Evolutionary conservation across 1,140 invertebrate genomes (phyloP).

Genomic region (Plodia interpunctella): DNA sequence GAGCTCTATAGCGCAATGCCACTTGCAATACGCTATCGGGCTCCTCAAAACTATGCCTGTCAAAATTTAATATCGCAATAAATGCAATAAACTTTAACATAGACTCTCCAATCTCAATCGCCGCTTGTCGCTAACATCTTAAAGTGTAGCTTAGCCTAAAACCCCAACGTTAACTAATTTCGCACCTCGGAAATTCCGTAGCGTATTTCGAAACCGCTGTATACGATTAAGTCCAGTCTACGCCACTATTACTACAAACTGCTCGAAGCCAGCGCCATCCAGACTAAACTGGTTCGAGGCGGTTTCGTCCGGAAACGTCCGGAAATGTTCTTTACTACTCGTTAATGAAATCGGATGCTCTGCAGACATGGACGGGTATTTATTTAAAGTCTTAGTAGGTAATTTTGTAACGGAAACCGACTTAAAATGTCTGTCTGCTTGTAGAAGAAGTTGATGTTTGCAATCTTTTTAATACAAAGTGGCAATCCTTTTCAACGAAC

Average conservation of each 20-base stretch:
- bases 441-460: conserved; percentile 2
- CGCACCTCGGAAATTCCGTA: conserved; percentile 29
- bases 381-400: background rate
- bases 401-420: background rate
- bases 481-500: too few relatives aligned
- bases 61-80: too few relatives aligned
- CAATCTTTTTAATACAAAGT: too few relatives aligned
- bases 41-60: too few relatives aligned
- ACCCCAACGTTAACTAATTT: conserved; percentile 27
- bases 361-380: background rate
- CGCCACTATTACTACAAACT: conserved; percentile 5
- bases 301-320: conserved; percentile 52
- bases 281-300: conserved; percentile 51
- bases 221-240: conserved; percentile 48
- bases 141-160: conserved; percentile 1
- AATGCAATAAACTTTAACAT: too few relatives aligned
- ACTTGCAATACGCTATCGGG: too few relatives aligned
- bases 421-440: background rate
- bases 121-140: background rate
- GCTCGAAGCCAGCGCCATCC: conserved; percentile 9
- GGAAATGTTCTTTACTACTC: conserved; percentile 63
- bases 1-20: too few relatives aligned
- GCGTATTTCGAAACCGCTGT: conserved; percentile 43
- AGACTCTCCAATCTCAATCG: too few relatives aligned
- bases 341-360: conserved; percentile 52